Conservation (phyloP, 2,888 invertebrate species). For the Tipula confusa region DNA sequence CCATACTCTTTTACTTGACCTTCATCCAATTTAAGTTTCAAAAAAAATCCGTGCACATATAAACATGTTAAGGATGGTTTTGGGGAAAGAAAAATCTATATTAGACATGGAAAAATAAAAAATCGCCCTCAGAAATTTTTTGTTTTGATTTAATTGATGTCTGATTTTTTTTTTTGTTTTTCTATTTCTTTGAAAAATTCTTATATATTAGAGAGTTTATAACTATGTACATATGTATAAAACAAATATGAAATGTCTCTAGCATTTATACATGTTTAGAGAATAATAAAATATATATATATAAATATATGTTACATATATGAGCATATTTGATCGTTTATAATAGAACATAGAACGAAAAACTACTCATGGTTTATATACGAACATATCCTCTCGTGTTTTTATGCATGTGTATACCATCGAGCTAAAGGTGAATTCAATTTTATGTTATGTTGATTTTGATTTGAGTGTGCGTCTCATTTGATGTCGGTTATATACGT, state of each 20-base stretch:
- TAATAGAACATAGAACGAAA: background rate
- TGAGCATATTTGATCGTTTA: background rate
- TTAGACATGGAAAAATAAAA: background rate
- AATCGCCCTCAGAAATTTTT: background rate
- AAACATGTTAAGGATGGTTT: background rate
- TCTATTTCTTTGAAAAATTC: background rate
- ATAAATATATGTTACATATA: background rate
- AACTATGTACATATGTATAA: background rate
- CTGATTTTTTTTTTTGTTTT: background rate
- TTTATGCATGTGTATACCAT: background rate
- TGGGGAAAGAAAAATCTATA: background rate
- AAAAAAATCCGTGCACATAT: background rate
- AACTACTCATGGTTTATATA: background rate
- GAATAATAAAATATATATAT: background rate
- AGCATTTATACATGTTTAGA: background rate
- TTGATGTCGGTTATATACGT: background rate
- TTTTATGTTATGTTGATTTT: background rate
- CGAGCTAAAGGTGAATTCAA: slow-evolving; percentile 5
- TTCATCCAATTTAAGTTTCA: background rate
- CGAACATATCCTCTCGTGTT: background rate
- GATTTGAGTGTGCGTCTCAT: slow-evolving; percentile 12
- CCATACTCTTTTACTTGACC: background rate
- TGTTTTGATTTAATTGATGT: slow-evolving; percentile 25
- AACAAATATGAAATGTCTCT: background rate
- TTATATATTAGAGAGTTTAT: background rate